These are phyloP conservation scores for Eupeodes luniger DNA, from an alignment of 2,888 invertebrate species.

Conservation along the genomic window DNA sequence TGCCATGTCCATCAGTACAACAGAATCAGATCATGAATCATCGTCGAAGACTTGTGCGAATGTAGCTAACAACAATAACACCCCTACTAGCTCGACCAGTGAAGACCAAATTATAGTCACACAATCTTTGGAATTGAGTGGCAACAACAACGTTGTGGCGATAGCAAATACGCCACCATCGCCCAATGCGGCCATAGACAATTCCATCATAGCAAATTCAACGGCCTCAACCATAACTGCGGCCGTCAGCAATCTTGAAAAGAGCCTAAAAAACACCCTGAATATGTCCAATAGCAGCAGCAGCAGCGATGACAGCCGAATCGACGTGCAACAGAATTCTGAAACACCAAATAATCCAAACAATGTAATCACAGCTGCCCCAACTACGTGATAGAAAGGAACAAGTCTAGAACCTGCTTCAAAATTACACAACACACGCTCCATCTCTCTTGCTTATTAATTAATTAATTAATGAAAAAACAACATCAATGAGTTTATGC, in stretches of 20 bases:
- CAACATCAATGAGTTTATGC: constrained; percentile 37
- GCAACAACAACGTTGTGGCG: constrained; percentile 52
- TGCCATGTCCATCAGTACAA: neutral
- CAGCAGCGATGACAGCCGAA: constrained; percentile 52
- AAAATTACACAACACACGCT: constrained; percentile 38
- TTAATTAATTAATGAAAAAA: neutral
- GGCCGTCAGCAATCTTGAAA: constrained; percentile 49
- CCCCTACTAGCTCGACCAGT: neutral
- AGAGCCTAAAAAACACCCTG: constrained; percentile 62
- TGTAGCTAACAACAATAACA: constrained; percentile 56
- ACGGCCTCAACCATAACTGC: constrained; percentile 27
- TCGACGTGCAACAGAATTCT: constrained; percentile 23
- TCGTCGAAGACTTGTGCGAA: constrained; percentile 78
- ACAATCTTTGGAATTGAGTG: constrained; percentile 41
- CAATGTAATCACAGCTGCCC: constrained; percentile 29
- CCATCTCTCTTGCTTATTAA: constrained; percentile 60
- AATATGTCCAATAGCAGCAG: constrained; percentile 65
- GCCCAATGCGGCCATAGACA: constrained; percentile 54
- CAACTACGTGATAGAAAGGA: constrained; percentile 68
- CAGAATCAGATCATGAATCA: constrained; percentile 49
- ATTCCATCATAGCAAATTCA: constrained; percentile 55
- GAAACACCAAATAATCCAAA: constrained; percentile 52
- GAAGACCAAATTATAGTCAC: constrained; percentile 23
- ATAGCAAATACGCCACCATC: constrained; percentile 63
- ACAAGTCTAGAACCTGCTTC: constrained; percentile 5